Percentiles rank a stretch among this genome's conserved stretches.
phyloP scores from a whole-genome alignment of 2,113 vertebrate genomes.

The Hyaena hyaena region DNA sequence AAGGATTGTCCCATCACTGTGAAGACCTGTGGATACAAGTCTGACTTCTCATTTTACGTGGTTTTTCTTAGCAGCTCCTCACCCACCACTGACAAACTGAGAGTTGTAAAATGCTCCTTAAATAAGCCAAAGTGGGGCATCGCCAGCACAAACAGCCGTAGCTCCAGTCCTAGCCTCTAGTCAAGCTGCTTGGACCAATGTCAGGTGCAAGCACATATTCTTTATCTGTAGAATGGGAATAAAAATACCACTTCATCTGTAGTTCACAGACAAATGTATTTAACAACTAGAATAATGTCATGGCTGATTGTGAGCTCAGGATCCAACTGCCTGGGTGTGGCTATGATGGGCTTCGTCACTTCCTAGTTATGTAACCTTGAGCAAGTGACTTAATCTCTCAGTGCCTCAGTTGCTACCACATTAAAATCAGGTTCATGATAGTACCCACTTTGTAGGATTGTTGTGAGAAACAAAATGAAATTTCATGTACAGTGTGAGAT shows the following conservation, averaged over 20 bases:
- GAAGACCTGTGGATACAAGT: neutral
- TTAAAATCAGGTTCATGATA: neutral
- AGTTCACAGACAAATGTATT: neutral
- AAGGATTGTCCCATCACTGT: neutral
- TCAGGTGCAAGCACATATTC: neutral
- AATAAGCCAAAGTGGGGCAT: neutral
- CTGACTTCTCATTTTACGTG: neutral
- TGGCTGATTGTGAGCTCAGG: neutral
- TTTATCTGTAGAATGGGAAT: neutral
- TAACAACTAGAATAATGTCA: neutral
- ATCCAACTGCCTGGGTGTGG: neutral
- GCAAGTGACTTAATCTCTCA: neutral
- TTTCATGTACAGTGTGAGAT: neutral
- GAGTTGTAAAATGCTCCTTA: neutral
- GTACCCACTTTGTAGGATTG: neutral
- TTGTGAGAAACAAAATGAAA: neutral
- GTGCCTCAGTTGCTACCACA: neutral
- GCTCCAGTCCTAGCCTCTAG: neutral
- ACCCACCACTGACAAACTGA: neutral
- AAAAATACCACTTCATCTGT: constrained; percentile 35
- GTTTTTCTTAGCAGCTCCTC: neutral
- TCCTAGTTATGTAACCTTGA: neutral
- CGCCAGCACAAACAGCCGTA: neutral
- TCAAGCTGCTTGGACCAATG: neutral
- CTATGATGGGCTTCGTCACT: neutral